A percentile compares a stretch with the other conserved stretches of the same genome.
Evolutionary conservation across 2,113 vertebrate species (phyloP).

Genomic region (Lampris megalopsis): DNA sequence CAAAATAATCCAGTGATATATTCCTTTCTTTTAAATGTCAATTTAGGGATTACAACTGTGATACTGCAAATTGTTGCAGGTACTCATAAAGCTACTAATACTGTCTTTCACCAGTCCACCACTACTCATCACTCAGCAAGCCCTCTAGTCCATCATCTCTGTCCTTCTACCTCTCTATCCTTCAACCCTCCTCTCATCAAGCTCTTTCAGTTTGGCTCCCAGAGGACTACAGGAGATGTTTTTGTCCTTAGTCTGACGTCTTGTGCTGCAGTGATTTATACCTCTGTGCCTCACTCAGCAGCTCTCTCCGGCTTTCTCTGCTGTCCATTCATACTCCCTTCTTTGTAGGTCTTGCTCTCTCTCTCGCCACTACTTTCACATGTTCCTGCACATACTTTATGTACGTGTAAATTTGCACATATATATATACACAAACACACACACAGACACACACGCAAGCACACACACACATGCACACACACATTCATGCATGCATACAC

Average conservation of each 20-base stretch:
- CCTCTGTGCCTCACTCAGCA: conserved; percentile 54
- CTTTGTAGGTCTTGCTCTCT: conserved; percentile 52
- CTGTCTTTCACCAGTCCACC: neutral
- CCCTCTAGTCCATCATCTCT: neutral
- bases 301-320: conserved; percentile 30
- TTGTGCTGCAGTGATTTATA: conserved; percentile 74
- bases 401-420: no score
- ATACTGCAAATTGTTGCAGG: no score
- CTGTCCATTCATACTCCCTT: conserved; percentile 50
- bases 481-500: neutral
- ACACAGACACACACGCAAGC: no score
- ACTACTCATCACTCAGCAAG: neutral
- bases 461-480: no score
- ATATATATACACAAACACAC: no score
- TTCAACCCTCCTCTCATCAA: conserved; percentile 31
- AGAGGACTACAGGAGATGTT: conserved; percentile 64
- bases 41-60: no score
- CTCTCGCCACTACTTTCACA: conserved; percentile 57
- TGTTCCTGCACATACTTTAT: conserved; percentile 1
- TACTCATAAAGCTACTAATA: no score
- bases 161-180: conserved; percentile 18
- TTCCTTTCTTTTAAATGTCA: no score
- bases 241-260: conserved; percentile 74
- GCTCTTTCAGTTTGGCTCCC: conserved; percentile 44
- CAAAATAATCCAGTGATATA: no score